Base-by-base conservation (phyloP, 2,113 vertebrate genomes). In the Pelobates fuscus region DNA sequence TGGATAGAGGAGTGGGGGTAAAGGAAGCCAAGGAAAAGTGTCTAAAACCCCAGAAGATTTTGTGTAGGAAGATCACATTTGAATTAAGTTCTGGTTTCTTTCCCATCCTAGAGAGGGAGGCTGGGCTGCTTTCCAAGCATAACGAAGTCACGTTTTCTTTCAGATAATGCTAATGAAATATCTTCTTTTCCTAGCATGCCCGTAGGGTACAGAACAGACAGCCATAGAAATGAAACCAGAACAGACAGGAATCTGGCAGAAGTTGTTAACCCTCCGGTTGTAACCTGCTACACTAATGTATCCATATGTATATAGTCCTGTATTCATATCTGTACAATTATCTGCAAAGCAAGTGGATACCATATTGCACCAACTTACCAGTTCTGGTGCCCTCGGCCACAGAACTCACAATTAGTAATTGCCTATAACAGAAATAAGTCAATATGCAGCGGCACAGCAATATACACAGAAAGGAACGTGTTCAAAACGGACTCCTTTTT, bases 121-220 rank as follows among this genome's bases (percentile, higher is more conserved):
- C 25, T 77, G 73, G 73, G 65, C 55, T 52, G 20, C n/a, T 77
- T 77, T 77, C 73, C 73, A 77, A 68, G 73, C 73, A 77, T 77
- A 68, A 77, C 73, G 60, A 59, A 77, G 46, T 46, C 26, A 18
- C 14, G 18, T 55, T 43, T 61, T 77, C 65, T 25, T 77, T 77
- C 73, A 37, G 41, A 77, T 77, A 68, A 77, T 77, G 55, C 57
- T 77, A 77, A 77, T 77, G 43, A 68, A 41, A 30, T 68, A 60
- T 32, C 43, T 63, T 68, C 66, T 46, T 76, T 32, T 61, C 61
- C 52, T 25, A 61, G 5, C 7, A n/a, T 67, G 65, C 73, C 73
- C 65, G 52, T 43, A 77, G 73, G 73, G 55, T 55, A n/a, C 65
- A 60, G 73, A 77, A 37, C 25, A 77, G 65, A 61, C 64, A 67